Conservation (phyloP, 2,888 invertebrate species). For the Meta bourneti region DNA sequence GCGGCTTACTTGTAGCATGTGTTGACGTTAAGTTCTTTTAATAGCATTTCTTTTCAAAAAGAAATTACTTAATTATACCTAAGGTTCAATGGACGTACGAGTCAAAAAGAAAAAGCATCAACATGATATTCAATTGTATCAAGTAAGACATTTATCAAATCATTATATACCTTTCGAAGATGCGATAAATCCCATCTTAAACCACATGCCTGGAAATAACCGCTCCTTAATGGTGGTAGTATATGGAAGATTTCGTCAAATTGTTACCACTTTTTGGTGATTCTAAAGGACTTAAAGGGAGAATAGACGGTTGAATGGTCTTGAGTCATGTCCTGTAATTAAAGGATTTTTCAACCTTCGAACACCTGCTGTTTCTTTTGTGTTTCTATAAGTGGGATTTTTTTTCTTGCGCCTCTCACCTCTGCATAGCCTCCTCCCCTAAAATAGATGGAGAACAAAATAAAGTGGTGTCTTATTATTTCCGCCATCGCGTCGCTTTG, state of each 20-base stretch:
- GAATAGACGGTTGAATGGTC: slow-evolving; percentile 44
- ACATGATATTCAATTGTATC: background rate
- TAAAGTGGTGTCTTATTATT: slow-evolving; percentile 50
- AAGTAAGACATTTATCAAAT: background rate
- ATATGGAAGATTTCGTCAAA: background rate
- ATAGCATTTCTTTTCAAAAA: too few species aligned
- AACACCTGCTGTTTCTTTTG: slow-evolving; percentile 34
- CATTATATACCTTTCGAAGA: background rate
- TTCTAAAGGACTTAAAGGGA: background rate
- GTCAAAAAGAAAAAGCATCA: too few species aligned
- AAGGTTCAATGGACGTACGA: background rate
- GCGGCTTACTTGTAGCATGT: too few species aligned
- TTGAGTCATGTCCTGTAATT: slow-evolving; percentile 54
- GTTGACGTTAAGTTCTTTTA: too few species aligned
- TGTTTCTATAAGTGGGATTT: slow-evolving; percentile 34
- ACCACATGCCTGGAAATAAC: background rate
- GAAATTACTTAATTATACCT: too few species aligned
- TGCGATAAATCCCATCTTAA: background rate
- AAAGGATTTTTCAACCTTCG: slow-evolving; percentile 69
- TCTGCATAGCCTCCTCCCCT: slow-evolving; percentile 1
- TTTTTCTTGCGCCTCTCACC: slow-evolving; percentile 28
- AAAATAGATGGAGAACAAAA: background rate
- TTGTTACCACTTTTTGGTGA: background rate
- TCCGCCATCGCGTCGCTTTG: slow-evolving; percentile 51
- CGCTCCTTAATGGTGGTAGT: background rate